Evolutionary conservation across 1,140 invertebrate species (phyloP), one percentile per base, ranked within the genome.

Genomic region (Mamestra configurata): DNA sequence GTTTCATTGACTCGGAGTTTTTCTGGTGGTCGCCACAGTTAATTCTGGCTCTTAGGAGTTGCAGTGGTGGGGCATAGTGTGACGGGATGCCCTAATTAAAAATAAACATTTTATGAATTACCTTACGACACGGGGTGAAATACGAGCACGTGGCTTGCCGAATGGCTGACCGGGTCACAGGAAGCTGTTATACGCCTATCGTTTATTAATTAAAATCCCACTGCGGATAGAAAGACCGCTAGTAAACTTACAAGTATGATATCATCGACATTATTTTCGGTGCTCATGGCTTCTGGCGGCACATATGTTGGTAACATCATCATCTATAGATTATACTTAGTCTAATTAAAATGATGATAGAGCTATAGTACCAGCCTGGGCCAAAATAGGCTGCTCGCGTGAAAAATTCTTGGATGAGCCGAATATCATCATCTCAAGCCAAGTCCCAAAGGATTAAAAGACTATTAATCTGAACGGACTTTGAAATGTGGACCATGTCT

Each of bases 241-340:
- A 37, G 31, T 64, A 64, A 71, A 76, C 64, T 86, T 81, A 81
- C 78, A 73, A 61, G 71, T 72, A 88, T 92, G 90, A 92, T 90
- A 89, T 92, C 89, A 92, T 88, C 82, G 82, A 86, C 87, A 92
- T 92, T 92, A 92, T 90, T 90, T 92, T 89, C 81, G 88, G 90
- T 79, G 79, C 82, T 82, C 81, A 18, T 64, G 59, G 35, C 35
- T 64, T 64, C 59, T 40, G 59, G 7, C 59, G 31, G 53, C 53
- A 24, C 59, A 64, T 8, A 64, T 64, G 59, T 40, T 22, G 31
- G 59, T 37, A 35, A 37, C 59, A 64, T 35, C 59, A 64, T 64
- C 31, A 13, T 64, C 59, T 37, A 40, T 64, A 15, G 59, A 40
- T 40, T 64, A 64, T 31, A n/a, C 27, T 40, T 64, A 64, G 59